Base-by-base conservation (phyloP, 2,888 invertebrate species). In the Tetropium fuscum region DNA sequence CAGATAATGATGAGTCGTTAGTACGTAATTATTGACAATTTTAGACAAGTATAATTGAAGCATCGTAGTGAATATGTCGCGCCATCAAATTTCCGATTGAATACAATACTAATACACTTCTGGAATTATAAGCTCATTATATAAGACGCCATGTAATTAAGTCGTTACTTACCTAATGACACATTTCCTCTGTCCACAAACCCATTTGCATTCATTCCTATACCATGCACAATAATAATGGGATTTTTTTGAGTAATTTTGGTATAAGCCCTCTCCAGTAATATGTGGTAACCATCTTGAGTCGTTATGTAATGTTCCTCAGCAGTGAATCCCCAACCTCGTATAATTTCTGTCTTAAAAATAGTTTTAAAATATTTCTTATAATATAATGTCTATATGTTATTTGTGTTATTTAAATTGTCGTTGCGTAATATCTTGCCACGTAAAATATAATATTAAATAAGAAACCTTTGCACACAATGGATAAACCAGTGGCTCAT, bases 301-400 rank as follows among this genome's bases (percentile, higher is more conserved):
- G 66, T 64, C 3, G 47, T 49, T 13, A 66, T 8, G 32, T 64
- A 60, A 49, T 64, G 47, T 41, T 66, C 66, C 51, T 66, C 66
- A 20, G 62, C 64, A 0, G 48, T 53, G 43, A 60, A 62, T 32
- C 57, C 58, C 64, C 66, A 64, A 15, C 54, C 53, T 45, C 22
- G 36, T 10, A 64, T 62, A 8, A 64, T 60, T 62, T 64, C 58
- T 11, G 53, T 64, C 62, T 62, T 60, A 62, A 64, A 53, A 10
- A 25, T 48, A 43, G 30, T 45, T 5, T 13, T 11, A 27, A 1
- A 27, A 27, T 27, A 4, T 2, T 25, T 25, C 25, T 4, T 25
- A 25, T 25, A 25, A 1, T 25, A 4, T 4, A 2, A n/a, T 25
- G n/a, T 25, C 6, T 4, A 25, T n/a, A 25, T 25, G 6, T 25